Evolutionary conservation across 2,888 invertebrate genomes (phyloP).

Genomic region (Julus scanicus): DNA sequence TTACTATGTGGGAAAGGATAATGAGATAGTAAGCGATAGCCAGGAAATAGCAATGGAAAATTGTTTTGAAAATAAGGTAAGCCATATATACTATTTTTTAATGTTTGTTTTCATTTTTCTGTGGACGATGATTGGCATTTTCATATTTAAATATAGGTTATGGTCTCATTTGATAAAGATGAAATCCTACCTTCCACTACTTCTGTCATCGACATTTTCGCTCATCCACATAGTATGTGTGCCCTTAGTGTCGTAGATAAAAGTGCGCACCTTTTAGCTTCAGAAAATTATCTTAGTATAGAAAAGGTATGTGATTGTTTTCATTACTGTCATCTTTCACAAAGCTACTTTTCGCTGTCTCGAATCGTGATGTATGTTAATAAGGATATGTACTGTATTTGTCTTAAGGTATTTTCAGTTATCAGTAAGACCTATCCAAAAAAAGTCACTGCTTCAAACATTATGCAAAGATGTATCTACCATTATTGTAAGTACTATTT

Average conservation of each 20-base stretch:
- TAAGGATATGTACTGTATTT: not conserved
- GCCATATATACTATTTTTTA: not conserved
- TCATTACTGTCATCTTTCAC: not conserved
- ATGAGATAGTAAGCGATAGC: not conserved
- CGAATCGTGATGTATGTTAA: too few relatives aligned
- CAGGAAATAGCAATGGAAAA: not conserved
- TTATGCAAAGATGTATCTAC: not conserved
- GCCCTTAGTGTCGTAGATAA: constrained; percentile 47
- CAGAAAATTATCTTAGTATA: not conserved
- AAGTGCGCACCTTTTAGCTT: constrained; percentile 28
- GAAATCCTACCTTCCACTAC: not conserved
- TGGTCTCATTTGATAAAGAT: not conserved
- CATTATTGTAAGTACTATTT: too few relatives aligned
- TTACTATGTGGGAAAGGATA: constrained; percentile 15
- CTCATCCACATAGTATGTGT: constrained; percentile 36
- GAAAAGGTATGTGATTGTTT: not conserved
- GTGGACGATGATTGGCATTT: not conserved
- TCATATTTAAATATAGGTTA: not conserved
- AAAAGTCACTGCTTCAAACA: not conserved
- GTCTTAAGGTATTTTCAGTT: not conserved
- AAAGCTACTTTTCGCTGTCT: not conserved
- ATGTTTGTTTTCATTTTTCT: not conserved
- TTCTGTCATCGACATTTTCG: not conserved
- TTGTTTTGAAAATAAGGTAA: constrained; percentile 46
- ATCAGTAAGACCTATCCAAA: not conserved